These are phyloP conservation scores for Cataglyphis livida DNA, from an alignment of 2,888 invertebrate species.

Conservation along the genomic window DNA sequence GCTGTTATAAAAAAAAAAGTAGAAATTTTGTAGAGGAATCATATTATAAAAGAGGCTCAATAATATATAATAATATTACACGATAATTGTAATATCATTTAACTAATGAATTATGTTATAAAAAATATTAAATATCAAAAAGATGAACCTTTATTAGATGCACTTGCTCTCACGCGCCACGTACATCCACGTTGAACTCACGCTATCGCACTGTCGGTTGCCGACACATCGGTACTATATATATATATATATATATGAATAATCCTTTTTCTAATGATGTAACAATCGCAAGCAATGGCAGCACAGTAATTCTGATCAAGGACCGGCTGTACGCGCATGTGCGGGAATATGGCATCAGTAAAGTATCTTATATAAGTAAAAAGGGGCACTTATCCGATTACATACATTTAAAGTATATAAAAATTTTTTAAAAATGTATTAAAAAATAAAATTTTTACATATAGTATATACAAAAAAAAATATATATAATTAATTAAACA, in stretches of 20 bases:
- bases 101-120: background rate
- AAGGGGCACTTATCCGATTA: background rate
- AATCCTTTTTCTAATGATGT: too few species aligned
- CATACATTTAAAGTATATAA: background rate
- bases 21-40: background rate
- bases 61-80: background rate
- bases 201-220: background rate
- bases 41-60: background rate
- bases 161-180: background rate
- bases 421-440: background rate
- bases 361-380: background rate
- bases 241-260: too few species aligned
- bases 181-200: background rate
- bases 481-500: too few species aligned
- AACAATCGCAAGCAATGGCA: too few species aligned
- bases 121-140: background rate
- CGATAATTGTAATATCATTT: background rate
- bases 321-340: too few species aligned
- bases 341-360: background rate
- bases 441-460: background rate
- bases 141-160: background rate
- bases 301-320: background rate
- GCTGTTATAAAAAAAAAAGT: background rate
- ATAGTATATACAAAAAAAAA: too few species aligned
- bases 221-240: too few species aligned